phyloP scores from a whole-genome alignment of 2,888 invertebrate genomes.

The Eristalinus aeneus region DNA sequence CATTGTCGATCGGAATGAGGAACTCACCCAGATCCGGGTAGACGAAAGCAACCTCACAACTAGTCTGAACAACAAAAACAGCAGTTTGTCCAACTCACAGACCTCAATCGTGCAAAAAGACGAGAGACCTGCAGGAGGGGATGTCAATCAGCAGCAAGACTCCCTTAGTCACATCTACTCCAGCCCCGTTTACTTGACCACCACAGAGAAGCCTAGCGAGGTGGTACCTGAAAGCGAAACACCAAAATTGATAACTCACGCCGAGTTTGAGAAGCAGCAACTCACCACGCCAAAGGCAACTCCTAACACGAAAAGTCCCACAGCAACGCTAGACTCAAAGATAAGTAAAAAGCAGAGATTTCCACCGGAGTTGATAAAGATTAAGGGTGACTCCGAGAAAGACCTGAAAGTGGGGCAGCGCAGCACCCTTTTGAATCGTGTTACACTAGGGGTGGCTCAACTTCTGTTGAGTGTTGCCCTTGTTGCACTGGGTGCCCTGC shows the following conservation, averaged over 20 bases:
- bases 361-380: conserved; percentile 78
- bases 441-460: conserved; percentile 78
- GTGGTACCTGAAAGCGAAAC: conserved; percentile 67
- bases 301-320: conserved; percentile 62
- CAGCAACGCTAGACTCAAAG: conserved; percentile 76
- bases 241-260: conserved; percentile 77
- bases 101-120: conserved; percentile 76
- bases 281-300: conserved; percentile 75
- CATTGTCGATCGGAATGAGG: conserved; percentile 78
- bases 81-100: conserved; percentile 79
- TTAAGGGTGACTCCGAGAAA: conserved; percentile 75
- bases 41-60: conserved; percentile 77
- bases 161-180: conserved; percentile 80
- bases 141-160: conserved; percentile 73
- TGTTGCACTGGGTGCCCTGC: conserved; percentile 78
- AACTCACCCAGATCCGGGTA: conserved; percentile 74
- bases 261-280: conserved; percentile 77
- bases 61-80: conserved; percentile 73
- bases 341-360: conserved; percentile 78
- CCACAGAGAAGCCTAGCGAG: conserved; percentile 73
- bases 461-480: conserved; percentile 78
- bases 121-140: conserved; percentile 66
- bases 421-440: conserved; percentile 77
- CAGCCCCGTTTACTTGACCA: conserved; percentile 77
- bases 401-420: conserved; percentile 74